These are phyloP conservation scores for Pterocles burchelli DNA, from an alignment of 2,113 vertebrate species.

Conservation along the genomic window DNA sequence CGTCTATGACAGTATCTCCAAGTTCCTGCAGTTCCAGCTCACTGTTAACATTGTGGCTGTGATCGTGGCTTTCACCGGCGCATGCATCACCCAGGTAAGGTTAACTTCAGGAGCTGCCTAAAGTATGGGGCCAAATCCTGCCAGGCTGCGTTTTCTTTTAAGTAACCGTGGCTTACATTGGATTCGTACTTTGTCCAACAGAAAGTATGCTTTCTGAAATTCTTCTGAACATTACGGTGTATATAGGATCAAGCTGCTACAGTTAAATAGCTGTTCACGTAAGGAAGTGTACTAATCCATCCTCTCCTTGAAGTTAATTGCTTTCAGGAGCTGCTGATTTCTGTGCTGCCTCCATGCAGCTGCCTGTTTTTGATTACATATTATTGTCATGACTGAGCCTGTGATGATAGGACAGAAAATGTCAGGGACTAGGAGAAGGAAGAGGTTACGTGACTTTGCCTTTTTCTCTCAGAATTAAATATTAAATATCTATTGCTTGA, in stretches of 20 bases:
- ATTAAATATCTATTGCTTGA: not conserved
- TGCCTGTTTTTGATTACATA: not conserved
- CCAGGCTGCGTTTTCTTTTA: not conserved
- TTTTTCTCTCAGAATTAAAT: not conserved
- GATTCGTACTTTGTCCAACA: not conserved
- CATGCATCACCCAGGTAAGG: conserved; percentile 94
- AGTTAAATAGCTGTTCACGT: not conserved
- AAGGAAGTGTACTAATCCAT: not conserved
- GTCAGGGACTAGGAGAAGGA: not conserved
- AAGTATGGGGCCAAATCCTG: not conserved
- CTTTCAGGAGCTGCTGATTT: not conserved
- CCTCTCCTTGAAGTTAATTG: not conserved
- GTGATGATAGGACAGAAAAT: not conserved
- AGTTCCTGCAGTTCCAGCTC: conserved; percentile 98
- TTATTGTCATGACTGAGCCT: not conserved
- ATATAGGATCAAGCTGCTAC: not conserved
- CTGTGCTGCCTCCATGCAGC: not conserved
- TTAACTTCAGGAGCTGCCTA: not conserved
- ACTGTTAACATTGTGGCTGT: conserved; percentile 96
- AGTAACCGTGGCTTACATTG: not conserved
- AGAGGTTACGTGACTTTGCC: not conserved
- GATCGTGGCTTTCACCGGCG: conserved; percentile 95
- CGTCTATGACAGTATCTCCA: conserved; percentile 97
- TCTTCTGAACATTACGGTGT: not conserved
- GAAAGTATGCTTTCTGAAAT: not conserved